Conservation (phyloP, 2,797 vertebrate genomes). For the Anniella stebbinsi region DNA sequence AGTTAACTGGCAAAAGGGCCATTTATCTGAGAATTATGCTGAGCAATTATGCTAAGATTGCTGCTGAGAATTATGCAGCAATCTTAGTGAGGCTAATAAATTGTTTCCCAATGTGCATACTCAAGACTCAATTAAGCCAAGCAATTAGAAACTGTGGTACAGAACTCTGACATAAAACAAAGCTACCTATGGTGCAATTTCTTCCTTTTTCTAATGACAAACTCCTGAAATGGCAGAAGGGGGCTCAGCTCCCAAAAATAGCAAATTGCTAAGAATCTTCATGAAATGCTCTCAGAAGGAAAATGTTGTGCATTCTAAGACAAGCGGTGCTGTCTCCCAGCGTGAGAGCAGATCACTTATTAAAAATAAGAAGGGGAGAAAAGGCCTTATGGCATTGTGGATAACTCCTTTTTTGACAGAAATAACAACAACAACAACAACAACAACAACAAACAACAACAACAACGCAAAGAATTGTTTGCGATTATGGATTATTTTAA, state of each 20-base stretch:
- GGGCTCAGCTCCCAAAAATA: constrained; percentile 34
- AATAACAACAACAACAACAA: too few species aligned
- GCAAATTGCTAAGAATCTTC: constrained; percentile 40
- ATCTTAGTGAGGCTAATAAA: constrained; percentile 57
- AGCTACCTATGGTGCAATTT: constrained; percentile 43
- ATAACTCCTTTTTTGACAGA: too few species aligned
- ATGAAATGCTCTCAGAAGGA: constrained; percentile 22
- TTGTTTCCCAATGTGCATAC: constrained; percentile 45
- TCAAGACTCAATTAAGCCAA: constrained; percentile 59
- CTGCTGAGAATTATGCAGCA: constrained; percentile 40
- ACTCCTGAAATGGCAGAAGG: constrained; percentile 19
- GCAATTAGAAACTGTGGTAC: constrained; percentile 67
- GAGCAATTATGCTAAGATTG: too few species aligned
- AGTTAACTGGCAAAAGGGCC: background rate
- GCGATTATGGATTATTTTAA: constrained; percentile 19
- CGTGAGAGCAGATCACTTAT: constrained; percentile 25
- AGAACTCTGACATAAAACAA: constrained; percentile 17
- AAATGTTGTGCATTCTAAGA: constrained; percentile 45
- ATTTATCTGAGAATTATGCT: constrained; percentile 50
- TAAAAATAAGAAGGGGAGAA: constrained; percentile 36
- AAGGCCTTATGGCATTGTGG: constrained; percentile 14
- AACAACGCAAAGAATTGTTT: constrained; percentile 29
- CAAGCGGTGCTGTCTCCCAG: constrained; percentile 37
- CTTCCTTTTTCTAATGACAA: constrained; percentile 44
- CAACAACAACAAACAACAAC: too few species aligned